Evolutionary conservation across 2,888 invertebrate species (phyloP).

Genomic region (Aspidapion aeneum): DNA sequence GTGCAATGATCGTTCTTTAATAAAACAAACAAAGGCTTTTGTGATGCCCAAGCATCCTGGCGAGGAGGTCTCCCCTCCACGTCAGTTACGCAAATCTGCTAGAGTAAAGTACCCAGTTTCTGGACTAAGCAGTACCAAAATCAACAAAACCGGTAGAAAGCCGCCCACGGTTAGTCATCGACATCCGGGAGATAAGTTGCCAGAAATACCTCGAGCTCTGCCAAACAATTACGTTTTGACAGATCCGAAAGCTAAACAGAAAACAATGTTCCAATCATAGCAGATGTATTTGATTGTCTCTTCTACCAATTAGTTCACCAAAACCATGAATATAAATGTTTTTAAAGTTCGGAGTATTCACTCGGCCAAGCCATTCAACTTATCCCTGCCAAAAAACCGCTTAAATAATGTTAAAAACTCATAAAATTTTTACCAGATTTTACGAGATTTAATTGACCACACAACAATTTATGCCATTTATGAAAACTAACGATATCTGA

Average conservation of each 20-base stretch:
- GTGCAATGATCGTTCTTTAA: slow-evolving; percentile 86
- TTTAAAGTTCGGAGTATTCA: no score
- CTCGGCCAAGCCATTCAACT: no score
- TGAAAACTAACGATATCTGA: no score
- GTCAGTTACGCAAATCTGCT: slow-evolving; percentile 45
- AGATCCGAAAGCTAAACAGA: slow-evolving; percentile 46
- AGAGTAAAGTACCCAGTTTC: slow-evolving; percentile 65
- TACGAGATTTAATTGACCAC: no score
- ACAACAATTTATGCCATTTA: no score
- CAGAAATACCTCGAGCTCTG: slow-evolving; percentile 63
- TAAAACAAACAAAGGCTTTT: slow-evolving; percentile 86
- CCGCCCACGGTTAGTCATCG: slow-evolving; percentile 57
- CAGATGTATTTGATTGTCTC: no score
- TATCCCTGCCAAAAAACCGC: no score
- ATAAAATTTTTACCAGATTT: no score
- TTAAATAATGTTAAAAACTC: no score
- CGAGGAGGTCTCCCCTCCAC: slow-evolving; percentile 34
- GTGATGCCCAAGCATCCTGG: slow-evolving; percentile 68
- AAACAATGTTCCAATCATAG: slow-evolving; percentile 47
- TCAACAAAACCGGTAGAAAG: slow-evolving; percentile 56
- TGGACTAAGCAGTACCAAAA: slow-evolving; percentile 58
- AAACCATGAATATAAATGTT: no score
- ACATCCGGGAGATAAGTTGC: slow-evolving; percentile 75
- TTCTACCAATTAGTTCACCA: no score
- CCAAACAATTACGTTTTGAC: slow-evolving; percentile 67